Percentiles rank a stretch among this genome's conserved stretches.
Conservation (phyloP, 2,113 vertebrate genomes). For the Parus major region DNA sequence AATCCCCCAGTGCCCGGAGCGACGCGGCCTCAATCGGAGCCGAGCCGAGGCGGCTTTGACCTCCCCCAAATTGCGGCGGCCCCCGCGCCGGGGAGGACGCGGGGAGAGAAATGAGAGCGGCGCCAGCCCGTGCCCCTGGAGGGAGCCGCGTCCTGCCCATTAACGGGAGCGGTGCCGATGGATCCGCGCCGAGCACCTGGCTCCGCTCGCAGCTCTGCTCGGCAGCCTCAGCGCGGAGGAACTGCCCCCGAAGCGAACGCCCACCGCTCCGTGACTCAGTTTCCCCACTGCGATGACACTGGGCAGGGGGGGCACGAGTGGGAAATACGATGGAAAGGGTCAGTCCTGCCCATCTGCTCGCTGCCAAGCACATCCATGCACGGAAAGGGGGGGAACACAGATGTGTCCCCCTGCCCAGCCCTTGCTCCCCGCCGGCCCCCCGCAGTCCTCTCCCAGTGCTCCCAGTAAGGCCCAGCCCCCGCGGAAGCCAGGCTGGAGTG, state of each 20-base stretch:
- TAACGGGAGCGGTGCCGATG: background rate
- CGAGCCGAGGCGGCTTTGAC: constrained; percentile 21
- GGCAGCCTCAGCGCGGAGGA: background rate
- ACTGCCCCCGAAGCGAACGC: fast-evolving
- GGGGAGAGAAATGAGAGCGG: constrained; percentile 5
- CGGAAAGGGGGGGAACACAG: fast-evolving
- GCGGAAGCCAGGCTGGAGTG: background rate
- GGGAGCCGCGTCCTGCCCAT: background rate
- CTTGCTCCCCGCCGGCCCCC: fast-evolving
- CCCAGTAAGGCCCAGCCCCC: background rate
- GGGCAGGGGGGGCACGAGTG: fast-evolving
- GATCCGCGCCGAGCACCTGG: background rate
- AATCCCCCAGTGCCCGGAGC: background rate
- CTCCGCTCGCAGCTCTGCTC: background rate
- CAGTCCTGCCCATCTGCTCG: background rate
- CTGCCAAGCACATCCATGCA: fast-evolving
- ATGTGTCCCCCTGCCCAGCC: background rate
- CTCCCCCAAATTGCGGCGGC: constrained; percentile 32
- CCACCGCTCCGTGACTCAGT: fast-evolving
- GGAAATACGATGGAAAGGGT: fast-evolving
- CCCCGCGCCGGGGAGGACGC: background rate
- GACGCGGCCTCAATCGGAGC: constrained; percentile 37
- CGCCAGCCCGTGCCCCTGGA: background rate
- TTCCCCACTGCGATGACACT: background rate
- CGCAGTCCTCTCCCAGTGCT: background rate